phyloP scores from a whole-genome alignment of 2,888 invertebrate species.

The Synanthedon vespiformis region DNA sequence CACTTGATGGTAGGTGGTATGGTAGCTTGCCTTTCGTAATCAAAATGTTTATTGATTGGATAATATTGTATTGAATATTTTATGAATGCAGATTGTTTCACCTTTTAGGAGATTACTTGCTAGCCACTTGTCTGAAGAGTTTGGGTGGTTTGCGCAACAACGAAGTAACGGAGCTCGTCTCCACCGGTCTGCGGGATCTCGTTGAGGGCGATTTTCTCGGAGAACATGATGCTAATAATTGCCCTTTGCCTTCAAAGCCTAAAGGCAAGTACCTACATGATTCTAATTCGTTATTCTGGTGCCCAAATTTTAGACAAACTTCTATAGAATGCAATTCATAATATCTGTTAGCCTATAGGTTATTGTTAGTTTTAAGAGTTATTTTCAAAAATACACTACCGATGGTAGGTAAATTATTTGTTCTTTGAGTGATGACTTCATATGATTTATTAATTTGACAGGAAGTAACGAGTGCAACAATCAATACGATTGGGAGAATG shows the following conservation, averaged over 20 bases:
- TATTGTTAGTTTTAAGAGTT: no score
- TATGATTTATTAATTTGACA: conserved; percentile 10
- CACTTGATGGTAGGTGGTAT: no score
- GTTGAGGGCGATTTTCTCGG: conserved; percentile 57
- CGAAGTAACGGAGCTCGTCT: conserved; percentile 52
- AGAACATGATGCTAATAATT: conserved; percentile 32
- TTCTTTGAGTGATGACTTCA: no score
- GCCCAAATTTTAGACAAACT: no score
- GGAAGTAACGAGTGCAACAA: conserved; percentile 22
- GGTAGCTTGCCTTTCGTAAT: no score
- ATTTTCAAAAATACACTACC: no score
- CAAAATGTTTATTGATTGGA: no score
- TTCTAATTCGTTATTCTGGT: no score
- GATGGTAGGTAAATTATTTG: no score
- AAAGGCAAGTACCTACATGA: conserved; percentile 25
- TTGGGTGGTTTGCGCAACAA: conserved; percentile 51
- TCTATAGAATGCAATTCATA: no score
- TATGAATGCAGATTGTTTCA: neutral
- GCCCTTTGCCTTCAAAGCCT: conserved; percentile 42
- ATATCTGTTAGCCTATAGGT: no score
- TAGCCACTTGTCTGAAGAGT: conserved; percentile 47
- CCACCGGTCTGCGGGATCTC: conserved; percentile 50
- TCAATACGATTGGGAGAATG: conserved; percentile 49
- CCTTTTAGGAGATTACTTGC: conserved; percentile 45
- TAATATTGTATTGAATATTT: neutral